Base-by-base conservation (phyloP, 1,140 invertebrate species). In the Diplogasteroides magnus region DNA sequence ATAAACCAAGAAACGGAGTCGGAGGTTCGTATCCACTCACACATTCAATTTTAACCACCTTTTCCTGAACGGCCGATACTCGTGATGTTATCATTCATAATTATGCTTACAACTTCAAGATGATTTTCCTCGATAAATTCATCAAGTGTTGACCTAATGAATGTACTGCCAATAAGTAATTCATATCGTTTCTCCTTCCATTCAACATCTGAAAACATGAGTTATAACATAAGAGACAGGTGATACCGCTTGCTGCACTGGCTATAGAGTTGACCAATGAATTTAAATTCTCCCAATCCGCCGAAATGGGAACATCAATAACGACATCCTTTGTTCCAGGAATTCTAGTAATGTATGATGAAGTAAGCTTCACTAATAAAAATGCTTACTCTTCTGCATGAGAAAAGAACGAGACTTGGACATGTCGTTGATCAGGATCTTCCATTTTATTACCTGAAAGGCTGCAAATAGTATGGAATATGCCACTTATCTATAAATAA, bases 161-260 rank as follows among this genome's bases (percentile, higher is more conserved):
- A 74, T 2, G 72, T 69, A 23, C 65, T 65, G 19, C 78, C 74
- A 32, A 80, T 74, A 14, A 80, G 68, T 64, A 80, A 82, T 48
- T 80, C 78, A 62, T 82, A 82, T 26, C 71, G 56, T 27, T 67
- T 58, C 2, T 65, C 62, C 59, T 77, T 64, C 78, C 79, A 80
- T 26, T 74, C n/a, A n/a, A n/a, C 48, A 19, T 72, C 78, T 79
- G 48, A 28, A 78, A 64, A 64, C 55, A 61, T 3, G 13, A 11
- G 56, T 26, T 2, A 37, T n/a, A 60, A 72, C 1, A 1, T 73
- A 32, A n/a, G n/a, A 14, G 48, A n/a, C n/a, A 71, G 6, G 26
- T n/a, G 1, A 26, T 6, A 31, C 69, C 70, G 26, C 69, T 56
- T 0, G 2, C 60, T 2, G 66, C 61, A 58, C 57, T 37, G 37